phyloP scores from a whole-genome alignment of 2,113 vertebrate genomes.

The Silurus meridionalis region DNA sequence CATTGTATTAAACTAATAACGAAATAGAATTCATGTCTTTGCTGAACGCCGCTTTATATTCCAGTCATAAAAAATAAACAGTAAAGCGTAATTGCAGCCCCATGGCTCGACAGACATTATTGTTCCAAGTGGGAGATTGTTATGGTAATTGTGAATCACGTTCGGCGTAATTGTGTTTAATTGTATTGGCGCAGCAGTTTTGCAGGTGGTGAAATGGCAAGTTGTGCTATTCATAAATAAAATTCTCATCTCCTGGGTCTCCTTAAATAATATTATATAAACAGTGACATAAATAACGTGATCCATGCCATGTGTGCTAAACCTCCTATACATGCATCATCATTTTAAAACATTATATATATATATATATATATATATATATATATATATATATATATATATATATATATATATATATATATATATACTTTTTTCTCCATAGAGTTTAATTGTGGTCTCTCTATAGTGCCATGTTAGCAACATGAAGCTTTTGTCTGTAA shows the following conservation, averaged over 20 bases:
- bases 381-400: no score
- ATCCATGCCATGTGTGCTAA: not conserved
- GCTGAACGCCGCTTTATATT: constrained; percentile 61
- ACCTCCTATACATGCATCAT: not conserved
- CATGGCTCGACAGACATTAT: constrained; percentile 64
- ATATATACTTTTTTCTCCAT: not conserved
- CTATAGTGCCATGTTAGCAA: not conserved
- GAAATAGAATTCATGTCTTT: constrained; percentile 58
- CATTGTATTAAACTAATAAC: constrained; percentile 60
- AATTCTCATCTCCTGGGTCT: constrained; percentile 34
- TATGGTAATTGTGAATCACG: constrained; percentile 67
- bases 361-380: no score
- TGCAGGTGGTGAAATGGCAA: constrained; percentile 52
- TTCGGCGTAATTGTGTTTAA: constrained; percentile 57
- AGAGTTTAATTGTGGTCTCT: not conserved
- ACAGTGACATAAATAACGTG: constrained; percentile 5
- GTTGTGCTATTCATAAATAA: constrained; percentile 54
- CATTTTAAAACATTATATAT: no score
- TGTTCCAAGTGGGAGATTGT: constrained; percentile 66
- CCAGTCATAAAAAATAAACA: constrained; percentile 71
- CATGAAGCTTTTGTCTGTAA: constrained; percentile 12
- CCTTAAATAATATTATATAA: constrained; percentile 1
- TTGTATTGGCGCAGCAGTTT: constrained; percentile 50
- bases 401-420: no score
- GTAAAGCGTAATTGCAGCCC: constrained; percentile 63